A percentile compares a stretch with the other conserved stretches of the same genome.
Conservation (phyloP, 2,113 vertebrate genomes). For the Gavia stellata region DNA sequence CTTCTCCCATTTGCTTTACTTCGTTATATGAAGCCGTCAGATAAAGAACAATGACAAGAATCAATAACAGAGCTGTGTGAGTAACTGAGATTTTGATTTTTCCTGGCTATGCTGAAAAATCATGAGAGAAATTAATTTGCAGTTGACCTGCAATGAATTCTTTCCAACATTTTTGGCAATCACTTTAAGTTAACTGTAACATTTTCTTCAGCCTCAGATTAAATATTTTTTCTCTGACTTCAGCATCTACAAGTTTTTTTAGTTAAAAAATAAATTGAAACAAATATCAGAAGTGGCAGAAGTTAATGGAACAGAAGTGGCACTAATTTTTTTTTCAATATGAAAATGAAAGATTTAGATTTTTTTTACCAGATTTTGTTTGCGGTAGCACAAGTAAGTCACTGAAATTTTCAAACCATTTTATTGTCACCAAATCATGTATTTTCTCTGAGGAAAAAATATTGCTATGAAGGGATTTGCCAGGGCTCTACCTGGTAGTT, state of each 20-base stretch:
- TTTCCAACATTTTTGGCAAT: background rate
- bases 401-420: background rate
- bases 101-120: background rate
- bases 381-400: background rate
- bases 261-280: constrained; percentile 3
- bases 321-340: background rate
- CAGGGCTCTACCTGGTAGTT: background rate
- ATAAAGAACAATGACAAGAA: background rate
- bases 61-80: background rate
- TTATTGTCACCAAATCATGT: background rate
- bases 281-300: background rate
- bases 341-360: background rate
- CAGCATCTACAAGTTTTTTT: background rate
- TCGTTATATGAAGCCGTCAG: background rate
- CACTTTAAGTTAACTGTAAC: background rate
- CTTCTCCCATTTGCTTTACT: background rate
- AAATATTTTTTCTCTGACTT: background rate
- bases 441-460: background rate
- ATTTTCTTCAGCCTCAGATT: background rate
- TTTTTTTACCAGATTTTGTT: background rate
- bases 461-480: background rate
- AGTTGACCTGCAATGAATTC: background rate
- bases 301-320: background rate
- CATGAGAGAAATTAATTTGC: background rate
- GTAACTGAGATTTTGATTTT: background rate